Conservation (phyloP, 2,888 invertebrate species). For the Cephus nigrinus region DNA sequence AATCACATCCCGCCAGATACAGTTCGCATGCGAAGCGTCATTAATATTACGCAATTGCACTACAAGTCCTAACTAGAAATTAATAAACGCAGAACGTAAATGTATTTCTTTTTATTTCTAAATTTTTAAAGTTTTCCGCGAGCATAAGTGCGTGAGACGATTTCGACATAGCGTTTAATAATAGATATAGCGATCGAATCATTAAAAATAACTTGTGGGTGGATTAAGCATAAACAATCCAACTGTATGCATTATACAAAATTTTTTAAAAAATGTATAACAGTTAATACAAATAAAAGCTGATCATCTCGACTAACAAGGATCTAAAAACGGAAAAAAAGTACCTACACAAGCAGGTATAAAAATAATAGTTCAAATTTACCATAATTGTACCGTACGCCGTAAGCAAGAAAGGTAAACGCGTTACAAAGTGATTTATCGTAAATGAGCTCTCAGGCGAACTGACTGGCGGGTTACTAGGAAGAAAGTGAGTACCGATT, state of each 20-base stretch:
- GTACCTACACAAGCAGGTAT: background rate
- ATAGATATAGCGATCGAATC: background rate
- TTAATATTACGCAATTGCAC: background rate
- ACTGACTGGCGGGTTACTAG: background rate
- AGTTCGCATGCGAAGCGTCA: background rate
- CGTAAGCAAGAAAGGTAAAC: background rate
- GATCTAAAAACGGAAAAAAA: background rate
- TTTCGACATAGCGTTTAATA: background rate
- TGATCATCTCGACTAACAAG: background rate
- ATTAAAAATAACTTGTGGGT: background rate
- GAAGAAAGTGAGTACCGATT: background rate
- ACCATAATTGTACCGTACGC: background rate
- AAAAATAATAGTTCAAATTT: background rate
- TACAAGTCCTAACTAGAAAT: background rate
- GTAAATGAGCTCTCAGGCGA: background rate
- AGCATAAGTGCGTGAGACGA: slow-evolving; percentile 14
- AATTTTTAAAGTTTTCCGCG: background rate
- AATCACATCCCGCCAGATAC: background rate
- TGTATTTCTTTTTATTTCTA: background rate
- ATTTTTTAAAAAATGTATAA: background rate
- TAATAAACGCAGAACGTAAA: background rate
- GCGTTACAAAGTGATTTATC: background rate
- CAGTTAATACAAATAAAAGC: background rate
- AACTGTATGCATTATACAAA: background rate
- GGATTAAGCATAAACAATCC: background rate